Evolutionary conservation across 2,888 invertebrate genomes (phyloP).

Genomic region (Eumerus sabulonum): DNA sequence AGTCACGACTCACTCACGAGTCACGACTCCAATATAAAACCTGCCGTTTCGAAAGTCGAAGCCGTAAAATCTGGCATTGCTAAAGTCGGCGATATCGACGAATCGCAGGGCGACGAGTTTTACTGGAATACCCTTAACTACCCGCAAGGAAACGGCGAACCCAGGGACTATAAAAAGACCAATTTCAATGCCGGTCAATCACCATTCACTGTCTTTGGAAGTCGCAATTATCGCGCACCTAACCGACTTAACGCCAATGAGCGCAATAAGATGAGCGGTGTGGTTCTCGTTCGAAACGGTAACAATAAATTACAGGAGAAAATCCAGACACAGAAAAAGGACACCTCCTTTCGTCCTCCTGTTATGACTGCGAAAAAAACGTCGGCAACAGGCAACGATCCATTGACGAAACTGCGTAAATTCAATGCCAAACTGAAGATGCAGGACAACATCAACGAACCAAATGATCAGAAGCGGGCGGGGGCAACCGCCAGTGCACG

Average conservation of each 20-base stretch:
- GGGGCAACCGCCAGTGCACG: conserved; percentile 20
- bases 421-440: conserved; percentile 8
- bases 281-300: neutral
- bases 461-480: conserved; percentile 20
- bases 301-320: neutral
- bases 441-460: conserved; percentile 8
- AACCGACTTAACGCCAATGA: no score
- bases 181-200: no score
- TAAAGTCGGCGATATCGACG: conserved; percentile 26
- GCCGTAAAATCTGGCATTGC: neutral
- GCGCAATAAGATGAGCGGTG: neutral
- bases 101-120: conserved; percentile 44
- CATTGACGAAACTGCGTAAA: conserved; percentile 3
- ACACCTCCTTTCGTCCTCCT: no score
- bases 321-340: neutral
- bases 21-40: no score
- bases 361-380: conserved; percentile 1
- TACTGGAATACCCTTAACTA: conserved; percentile 52
- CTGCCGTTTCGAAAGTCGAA: conserved; percentile 23
- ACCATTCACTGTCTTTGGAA: no score
- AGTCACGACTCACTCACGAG: conserved; percentile 42
- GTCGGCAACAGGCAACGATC: neutral
- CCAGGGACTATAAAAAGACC: no score
- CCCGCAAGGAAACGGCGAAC: conserved; percentile 10
- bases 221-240: no score